Conservation (phyloP, 2,797 vertebrate genomes). For the Gallinago stenura region DNA sequence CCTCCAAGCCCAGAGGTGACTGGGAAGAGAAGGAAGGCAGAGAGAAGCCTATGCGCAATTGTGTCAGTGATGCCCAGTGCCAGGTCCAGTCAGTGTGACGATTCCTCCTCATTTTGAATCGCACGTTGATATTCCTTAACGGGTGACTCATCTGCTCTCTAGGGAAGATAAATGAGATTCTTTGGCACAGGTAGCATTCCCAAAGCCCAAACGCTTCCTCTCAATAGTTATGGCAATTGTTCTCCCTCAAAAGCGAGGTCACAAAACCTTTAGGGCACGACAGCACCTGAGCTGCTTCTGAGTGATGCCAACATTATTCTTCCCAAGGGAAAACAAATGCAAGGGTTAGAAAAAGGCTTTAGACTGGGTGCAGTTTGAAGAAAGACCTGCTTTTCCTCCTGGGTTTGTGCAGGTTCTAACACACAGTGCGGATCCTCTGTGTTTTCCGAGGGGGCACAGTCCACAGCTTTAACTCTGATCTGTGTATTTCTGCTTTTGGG, state of each 20-base stretch:
- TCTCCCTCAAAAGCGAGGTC: background rate
- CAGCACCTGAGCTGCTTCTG: background rate
- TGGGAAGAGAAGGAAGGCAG: background rate
- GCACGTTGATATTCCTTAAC: background rate
- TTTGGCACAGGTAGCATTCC: background rate
- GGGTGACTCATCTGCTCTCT: background rate
- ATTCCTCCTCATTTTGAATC: background rate
- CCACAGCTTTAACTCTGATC: background rate
- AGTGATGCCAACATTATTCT: background rate
- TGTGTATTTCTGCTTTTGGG: background rate
- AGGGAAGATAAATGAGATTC: background rate
- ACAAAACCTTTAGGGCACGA: background rate
- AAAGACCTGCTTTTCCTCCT: background rate
- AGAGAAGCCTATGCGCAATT: fast-evolving
- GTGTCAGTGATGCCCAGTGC: background rate
- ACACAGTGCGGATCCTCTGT: background rate
- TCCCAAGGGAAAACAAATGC: background rate
- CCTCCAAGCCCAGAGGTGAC: background rate
- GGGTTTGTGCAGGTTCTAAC: background rate
- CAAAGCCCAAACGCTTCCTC: background rate
- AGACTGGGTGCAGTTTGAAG: background rate
- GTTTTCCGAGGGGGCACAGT: background rate
- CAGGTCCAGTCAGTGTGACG: background rate
- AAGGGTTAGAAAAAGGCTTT: background rate
- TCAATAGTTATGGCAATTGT: background rate